Evolutionary conservation across 2,888 invertebrate genomes (phyloP).

Genomic region (Macrophya annulata): DNA sequence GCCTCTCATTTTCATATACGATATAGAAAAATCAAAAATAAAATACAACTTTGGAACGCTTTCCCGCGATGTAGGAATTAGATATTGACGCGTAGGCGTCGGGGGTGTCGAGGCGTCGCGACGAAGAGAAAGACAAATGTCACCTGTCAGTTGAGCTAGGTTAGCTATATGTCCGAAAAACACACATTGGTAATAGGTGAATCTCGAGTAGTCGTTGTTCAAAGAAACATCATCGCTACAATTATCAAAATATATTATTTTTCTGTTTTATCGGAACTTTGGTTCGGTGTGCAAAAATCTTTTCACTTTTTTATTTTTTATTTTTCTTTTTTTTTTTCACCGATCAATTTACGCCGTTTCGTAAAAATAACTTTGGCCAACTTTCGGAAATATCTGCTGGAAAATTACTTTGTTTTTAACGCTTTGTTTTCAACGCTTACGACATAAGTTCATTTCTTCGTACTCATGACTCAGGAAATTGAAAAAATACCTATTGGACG

Average conservation of each 20-base stretch:
- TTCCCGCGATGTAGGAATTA: slow-evolving; percentile 2
- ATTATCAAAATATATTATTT: slow-evolving; percentile 26
- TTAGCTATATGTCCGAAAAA: slow-evolving; percentile 13
- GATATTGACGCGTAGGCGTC: slow-evolving; percentile 35
- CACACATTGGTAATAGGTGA: not conserved
- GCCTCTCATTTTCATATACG: not conserved
- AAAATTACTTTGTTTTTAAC: not conserved
- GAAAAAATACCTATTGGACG: not conserved
- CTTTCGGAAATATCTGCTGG: not conserved
- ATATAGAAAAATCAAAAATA: slow-evolving; percentile 38
- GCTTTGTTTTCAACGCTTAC: not conserved
- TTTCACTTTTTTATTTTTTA: not conserved
- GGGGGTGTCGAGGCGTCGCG: slow-evolving; percentile 29
- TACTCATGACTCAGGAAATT: not conserved
- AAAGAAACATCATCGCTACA: slow-evolving; percentile 15
- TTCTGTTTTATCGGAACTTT: slow-evolving; percentile 23
- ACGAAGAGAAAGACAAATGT: slow-evolving; percentile 29
- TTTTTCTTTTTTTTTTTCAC: not conserved
- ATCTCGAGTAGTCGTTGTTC: not conserved
- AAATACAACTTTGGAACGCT: slow-evolving; percentile 30
- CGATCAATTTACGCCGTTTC: slow-evolving; percentile 16
- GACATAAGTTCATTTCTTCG: not conserved
- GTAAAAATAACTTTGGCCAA: slow-evolving; percentile 36
- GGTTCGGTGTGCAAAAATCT: slow-evolving; percentile 38
- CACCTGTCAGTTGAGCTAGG: slow-evolving; percentile 39